These are phyloP conservation scores for Vanessa cardui DNA, from an alignment of 2,888 invertebrate species.

Conservation along the genomic window DNA sequence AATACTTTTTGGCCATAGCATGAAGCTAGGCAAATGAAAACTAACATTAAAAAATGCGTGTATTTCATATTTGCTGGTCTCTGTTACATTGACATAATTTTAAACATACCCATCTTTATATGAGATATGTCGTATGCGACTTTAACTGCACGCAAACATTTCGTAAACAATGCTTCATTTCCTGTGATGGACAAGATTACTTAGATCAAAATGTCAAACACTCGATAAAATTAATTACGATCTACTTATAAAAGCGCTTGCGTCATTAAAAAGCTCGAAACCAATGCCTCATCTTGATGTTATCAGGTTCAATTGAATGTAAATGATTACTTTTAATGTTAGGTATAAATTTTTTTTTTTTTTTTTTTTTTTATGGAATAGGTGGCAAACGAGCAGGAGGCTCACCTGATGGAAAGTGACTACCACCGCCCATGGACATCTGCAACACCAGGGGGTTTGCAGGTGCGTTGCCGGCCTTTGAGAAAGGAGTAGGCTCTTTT, in stretches of 20 bases:
- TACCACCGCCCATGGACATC: too few relatives aligned
- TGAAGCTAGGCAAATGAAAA: conserved; percentile 51
- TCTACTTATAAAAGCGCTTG: conserved; percentile 43
- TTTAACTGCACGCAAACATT: conserved; percentile 56
- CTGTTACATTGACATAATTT: conserved; percentile 48
- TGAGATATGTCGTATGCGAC: conserved; percentile 54
- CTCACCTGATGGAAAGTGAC: too few relatives aligned
- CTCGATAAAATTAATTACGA: conserved; percentile 58
- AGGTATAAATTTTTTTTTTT: too few relatives aligned
- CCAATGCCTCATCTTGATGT: conserved; percentile 24
- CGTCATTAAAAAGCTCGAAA: conserved; percentile 31
- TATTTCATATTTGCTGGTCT: conserved; percentile 65
- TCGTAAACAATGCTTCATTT: conserved; percentile 74
- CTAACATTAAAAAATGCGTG: conserved; percentile 56
- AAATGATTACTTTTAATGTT: conserved; percentile 28
- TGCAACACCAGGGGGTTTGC: too few relatives aligned
- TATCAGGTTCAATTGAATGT: conserved; percentile 21
- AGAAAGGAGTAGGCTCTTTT: too few relatives aligned
- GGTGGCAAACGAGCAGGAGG: too few relatives aligned
- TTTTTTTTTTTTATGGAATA: too few relatives aligned
- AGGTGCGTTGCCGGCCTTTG: too few relatives aligned
- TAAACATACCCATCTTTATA: conserved; percentile 55
- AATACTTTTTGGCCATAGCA: conserved; percentile 45
- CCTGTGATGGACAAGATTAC: conserved; percentile 70
- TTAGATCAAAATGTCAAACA: conserved; percentile 55